Conservation (phyloP, 2,113 vertebrate species). For the Dicerorhinus sumatrensis region DNA sequence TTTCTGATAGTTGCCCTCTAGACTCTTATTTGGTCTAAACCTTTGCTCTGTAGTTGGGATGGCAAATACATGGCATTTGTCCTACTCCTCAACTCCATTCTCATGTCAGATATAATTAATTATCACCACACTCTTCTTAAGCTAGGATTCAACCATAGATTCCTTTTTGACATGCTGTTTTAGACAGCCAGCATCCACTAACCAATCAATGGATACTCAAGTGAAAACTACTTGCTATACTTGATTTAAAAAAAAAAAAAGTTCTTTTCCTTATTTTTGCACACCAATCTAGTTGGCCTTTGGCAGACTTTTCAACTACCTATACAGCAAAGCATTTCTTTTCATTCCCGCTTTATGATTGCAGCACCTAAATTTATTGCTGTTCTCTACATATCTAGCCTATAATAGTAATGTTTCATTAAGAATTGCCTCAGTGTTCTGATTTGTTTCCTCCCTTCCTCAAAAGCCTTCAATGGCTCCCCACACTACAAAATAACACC, state of each 20-base stretch:
- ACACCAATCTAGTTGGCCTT: background rate
- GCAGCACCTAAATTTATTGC: background rate
- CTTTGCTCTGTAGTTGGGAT: background rate
- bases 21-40: background rate
- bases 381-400: background rate
- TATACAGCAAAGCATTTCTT: background rate
- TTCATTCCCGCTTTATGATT: background rate
- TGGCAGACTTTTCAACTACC: background rate
- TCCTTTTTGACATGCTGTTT: background rate
- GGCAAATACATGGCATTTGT: background rate
- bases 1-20: background rate
- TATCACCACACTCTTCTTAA: background rate
- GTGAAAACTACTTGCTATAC: background rate
- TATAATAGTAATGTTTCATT: background rate
- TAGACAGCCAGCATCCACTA: background rate
- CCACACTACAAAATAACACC: background rate
- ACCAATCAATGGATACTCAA: background rate
- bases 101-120: conserved; percentile 29
- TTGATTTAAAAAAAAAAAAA: background rate
- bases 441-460: background rate
- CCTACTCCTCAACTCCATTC: background rate
- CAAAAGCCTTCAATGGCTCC: background rate
- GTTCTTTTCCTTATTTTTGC: background rate
- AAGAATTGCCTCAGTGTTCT: background rate
- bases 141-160: background rate